These are phyloP conservation scores for Ophiothrix spiculata DNA, from an alignment of 35 echinoderm and acorn worm genomes.

Conservation along the genomic window DNA sequence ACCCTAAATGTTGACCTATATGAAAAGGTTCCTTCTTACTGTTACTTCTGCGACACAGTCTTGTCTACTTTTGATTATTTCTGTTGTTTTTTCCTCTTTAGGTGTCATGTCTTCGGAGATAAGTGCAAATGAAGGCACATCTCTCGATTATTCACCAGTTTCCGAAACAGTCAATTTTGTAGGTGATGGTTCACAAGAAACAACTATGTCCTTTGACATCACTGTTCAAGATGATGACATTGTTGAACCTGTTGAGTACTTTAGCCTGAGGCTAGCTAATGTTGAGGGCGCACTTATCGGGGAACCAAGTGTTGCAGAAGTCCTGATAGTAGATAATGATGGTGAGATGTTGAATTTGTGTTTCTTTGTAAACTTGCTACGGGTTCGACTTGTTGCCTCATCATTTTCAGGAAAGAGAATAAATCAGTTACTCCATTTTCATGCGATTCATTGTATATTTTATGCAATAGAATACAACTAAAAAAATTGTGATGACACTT, in stretches of 20 bases:
- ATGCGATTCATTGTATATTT: too few species aligned
- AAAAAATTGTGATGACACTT: too few species aligned
- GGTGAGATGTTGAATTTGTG: not conserved
- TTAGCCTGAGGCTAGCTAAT: not conserved
- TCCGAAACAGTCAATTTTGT: not conserved
- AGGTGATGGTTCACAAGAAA: not conserved
- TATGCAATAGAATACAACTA: too few species aligned
- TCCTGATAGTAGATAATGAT: not conserved
- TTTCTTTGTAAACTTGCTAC: too few species aligned
- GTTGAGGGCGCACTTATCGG: not conserved
- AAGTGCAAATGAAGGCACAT: not conserved
- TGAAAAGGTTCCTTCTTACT: too few species aligned
- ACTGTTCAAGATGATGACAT: not conserved
- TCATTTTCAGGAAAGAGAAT: too few species aligned
- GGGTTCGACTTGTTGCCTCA: too few species aligned
- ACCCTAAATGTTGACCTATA: too few species aligned
- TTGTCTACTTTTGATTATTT: too few species aligned
- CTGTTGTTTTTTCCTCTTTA: not conserved
- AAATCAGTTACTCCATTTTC: too few species aligned
- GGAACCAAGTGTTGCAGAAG: not conserved
- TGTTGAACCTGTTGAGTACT: not conserved
- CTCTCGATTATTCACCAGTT: not conserved
- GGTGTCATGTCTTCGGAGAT: not conserved
- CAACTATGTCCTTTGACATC: not conserved
- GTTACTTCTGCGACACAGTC: too few species aligned